Conservation (phyloP, 2,888 invertebrate genomes). For the Torymus tubicola region DNA sequence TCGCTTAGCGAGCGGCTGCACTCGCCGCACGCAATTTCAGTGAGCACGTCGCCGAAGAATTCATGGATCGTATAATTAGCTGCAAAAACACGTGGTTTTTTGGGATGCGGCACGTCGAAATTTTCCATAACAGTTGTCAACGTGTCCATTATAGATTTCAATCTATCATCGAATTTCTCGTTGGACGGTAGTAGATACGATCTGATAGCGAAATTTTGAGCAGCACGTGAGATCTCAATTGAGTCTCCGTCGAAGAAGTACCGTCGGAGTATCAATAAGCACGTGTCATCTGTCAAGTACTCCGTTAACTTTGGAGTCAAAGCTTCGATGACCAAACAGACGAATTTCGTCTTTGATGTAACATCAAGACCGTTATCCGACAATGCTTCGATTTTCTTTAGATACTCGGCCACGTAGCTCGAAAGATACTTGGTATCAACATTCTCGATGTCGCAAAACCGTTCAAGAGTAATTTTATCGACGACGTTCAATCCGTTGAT, state of each 20-base stretch:
- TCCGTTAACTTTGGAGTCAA: not conserved
- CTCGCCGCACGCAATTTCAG: not conserved
- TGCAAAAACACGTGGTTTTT: conserved; percentile 27
- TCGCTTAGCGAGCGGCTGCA: not conserved
- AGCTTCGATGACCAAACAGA: conserved; percentile 26
- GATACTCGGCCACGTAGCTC: conserved; percentile 18
- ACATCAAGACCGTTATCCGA: not conserved
- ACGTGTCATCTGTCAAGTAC: not conserved
- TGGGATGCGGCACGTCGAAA: conserved; percentile 37
- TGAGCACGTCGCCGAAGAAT: conserved; percentile 28
- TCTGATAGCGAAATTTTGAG: conserved; percentile 22
- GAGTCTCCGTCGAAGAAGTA: conserved; percentile 40
- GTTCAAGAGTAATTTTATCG: not conserved
- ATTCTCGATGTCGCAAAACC: not conserved
- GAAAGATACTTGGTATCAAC: conserved; percentile 17
- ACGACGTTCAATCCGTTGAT: conserved; percentile 1
- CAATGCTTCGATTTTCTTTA: conserved; percentile 28
- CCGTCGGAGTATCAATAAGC: not conserved
- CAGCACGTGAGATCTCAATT: not conserved
- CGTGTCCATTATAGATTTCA: conserved; percentile 1
- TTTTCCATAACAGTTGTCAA: conserved; percentile 4
- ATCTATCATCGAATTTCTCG: not conserved
- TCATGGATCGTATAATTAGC: conserved; percentile 30
- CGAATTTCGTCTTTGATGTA: not conserved
- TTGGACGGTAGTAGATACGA: conserved; percentile 29